Evolutionary conservation across 2,888 invertebrate genomes (phyloP), one percentile per base, ranked within the genome.

Genomic region (Lathronympha strigana): DNA sequence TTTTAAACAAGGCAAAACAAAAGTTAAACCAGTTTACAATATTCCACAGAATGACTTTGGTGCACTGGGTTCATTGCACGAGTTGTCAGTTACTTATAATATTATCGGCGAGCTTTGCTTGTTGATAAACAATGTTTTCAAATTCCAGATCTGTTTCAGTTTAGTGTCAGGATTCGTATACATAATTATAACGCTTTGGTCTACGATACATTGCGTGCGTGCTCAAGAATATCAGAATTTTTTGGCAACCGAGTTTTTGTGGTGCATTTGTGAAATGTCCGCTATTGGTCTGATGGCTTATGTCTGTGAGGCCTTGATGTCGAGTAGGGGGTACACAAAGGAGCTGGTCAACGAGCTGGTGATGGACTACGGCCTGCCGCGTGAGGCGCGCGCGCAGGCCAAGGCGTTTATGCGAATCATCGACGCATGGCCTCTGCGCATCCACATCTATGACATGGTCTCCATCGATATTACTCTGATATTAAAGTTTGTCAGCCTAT

Each of bases 401-500:
- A 71, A 71, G 47, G 58, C 66, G n/a, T 69, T 71, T 50, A 50
- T 67, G 68, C 55, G 58, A 36, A 47, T 71, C 28, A 51, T 69
- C 31, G 67, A 69, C 25, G 63, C 63, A n/a, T 68, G 68, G 67
- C 66, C 68, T n/a, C 49, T 86, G 17, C 71, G 73, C 0, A 75
- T 86, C 6, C 78, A 71, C 23, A 73, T 84, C 3, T 89, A 83
- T 57, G 82, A 87, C 61, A 84, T 89, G 83, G 84, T 87, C 68
- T 77, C 82, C 4, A 78, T 90, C 1, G 85, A 90, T 68, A 79
- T 88, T 21, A 84, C 84, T 1, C 70, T 90, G 4, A 81, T 88
- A 73, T 73, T 88, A 9, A 88, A 87, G 58, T 89, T 87, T 66
- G 79, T 88, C 50, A 87, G 86, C 68, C 82, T 88, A 4, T 81